phyloP scores from a whole-genome alignment of 2,797 vertebrate species.

The Tapirus indicus region DNA sequence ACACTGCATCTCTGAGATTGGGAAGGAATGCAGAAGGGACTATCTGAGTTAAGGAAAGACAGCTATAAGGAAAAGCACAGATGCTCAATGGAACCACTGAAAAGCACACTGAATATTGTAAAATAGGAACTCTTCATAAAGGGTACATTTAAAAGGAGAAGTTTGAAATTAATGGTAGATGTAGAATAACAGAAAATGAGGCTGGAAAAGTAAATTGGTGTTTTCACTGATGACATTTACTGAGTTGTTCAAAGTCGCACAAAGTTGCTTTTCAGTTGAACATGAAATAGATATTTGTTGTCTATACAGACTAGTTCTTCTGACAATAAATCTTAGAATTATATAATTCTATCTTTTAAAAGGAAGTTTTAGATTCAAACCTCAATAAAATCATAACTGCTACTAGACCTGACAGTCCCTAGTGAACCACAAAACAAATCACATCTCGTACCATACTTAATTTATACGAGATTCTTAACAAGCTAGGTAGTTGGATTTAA shows the following conservation, averaged over 20 bases:
- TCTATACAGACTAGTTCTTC: background rate
- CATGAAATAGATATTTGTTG: background rate
- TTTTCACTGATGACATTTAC: background rate
- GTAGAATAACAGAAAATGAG: background rate
- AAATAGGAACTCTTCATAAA: background rate
- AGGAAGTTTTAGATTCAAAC: slow-evolving; percentile 53
- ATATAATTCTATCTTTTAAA: slow-evolving; percentile 16
- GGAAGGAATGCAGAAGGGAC: background rate
- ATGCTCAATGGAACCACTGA: background rate
- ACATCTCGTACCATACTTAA: slow-evolving; percentile 40
- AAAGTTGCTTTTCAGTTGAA: background rate
- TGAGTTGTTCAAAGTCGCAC: background rate
- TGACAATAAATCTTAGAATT: slow-evolving; percentile 19
- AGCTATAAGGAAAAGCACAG: background rate
- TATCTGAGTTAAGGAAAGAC: background rate
- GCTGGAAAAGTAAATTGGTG: background rate
- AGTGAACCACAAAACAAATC: slow-evolving; percentile 34
- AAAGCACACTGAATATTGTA: background rate
- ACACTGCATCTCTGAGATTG: background rate
- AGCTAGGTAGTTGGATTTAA: slow-evolving; percentile 38
- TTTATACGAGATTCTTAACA: slow-evolving; percentile 67
- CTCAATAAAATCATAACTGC: slow-evolving; percentile 59
- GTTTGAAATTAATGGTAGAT: background rate
- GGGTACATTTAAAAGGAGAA: background rate
- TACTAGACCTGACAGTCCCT: background rate